phyloP scores from a whole-genome alignment of 2,113 vertebrate species.

The Xiphophorus couchianus region DNA sequence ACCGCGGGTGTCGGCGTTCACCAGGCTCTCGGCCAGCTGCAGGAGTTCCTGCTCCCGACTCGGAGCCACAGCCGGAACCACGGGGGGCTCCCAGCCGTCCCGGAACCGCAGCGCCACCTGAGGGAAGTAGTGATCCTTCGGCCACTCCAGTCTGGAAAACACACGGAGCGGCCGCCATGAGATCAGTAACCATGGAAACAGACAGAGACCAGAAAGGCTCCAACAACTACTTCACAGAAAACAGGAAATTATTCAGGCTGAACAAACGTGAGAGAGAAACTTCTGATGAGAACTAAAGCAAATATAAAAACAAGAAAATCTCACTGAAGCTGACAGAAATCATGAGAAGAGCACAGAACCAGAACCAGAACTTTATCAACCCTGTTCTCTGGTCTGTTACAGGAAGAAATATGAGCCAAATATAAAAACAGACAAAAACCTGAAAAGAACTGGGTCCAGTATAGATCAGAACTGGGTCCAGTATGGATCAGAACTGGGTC shows the following conservation, averaged over 20 bases:
- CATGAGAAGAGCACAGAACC: not conserved
- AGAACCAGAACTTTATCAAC: too few species aligned
- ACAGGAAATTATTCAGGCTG: too few species aligned
- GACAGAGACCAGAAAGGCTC: too few species aligned
- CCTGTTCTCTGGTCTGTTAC: too few species aligned
- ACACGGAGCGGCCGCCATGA: too few species aligned
- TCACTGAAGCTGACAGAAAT: not conserved
- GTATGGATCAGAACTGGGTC: not conserved
- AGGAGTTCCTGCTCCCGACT: slow-evolving; percentile 84
- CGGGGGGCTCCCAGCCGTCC: slow-evolving; percentile 92
- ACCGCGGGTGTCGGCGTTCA: slow-evolving; percentile 78
- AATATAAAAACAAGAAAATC: not conserved
- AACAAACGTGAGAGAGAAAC: not conserved
- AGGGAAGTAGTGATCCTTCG: slow-evolving; percentile 91
- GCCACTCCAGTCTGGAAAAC: slow-evolving; percentile 88
- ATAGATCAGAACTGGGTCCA: not conserved
- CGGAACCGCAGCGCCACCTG: slow-evolving; percentile 87
- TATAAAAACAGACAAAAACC: too few species aligned
- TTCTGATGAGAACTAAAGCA: not conserved
- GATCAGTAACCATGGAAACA: too few species aligned
- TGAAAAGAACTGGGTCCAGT: too few species aligned
- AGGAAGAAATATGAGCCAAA: too few species aligned
- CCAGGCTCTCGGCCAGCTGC: slow-evolving; percentile 81
- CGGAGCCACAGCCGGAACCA: slow-evolving; percentile 69
- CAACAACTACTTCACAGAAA: too few species aligned